Conservation (phyloP, 1,140 invertebrate genomes). For the Apis florea region DNA sequence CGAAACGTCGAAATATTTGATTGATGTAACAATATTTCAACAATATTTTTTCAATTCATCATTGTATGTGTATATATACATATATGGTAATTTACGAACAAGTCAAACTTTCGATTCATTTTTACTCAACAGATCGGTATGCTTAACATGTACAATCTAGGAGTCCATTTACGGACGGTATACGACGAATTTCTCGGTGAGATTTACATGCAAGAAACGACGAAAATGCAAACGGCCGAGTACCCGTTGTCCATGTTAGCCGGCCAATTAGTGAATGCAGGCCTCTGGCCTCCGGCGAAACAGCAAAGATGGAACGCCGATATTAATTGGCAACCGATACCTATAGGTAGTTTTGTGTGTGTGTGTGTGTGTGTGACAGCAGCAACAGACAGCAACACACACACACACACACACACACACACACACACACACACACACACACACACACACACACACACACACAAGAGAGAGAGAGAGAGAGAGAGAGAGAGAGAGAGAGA, state of each 20-base stretch:
- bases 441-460: too few relatives aligned
- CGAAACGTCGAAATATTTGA: too few relatives aligned
- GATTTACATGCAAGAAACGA: slow-evolving; percentile 72
- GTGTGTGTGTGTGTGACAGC: too few relatives aligned
- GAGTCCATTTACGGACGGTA: slow-evolving; percentile 72
- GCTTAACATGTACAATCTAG: slow-evolving; percentile 76
- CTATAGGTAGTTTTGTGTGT: slow-evolving; percentile 44
- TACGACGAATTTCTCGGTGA: slow-evolving; percentile 78
- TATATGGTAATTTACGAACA: too few relatives aligned
- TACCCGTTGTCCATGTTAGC: slow-evolving; percentile 82
- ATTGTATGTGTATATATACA: too few relatives aligned
- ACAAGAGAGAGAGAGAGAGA: too few relatives aligned
- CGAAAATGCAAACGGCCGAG: slow-evolving; percentile 82
- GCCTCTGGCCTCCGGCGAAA: slow-evolving; percentile 71
- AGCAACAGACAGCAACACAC: too few relatives aligned
- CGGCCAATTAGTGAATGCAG: slow-evolving; percentile 71
- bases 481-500: too few relatives aligned
- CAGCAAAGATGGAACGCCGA: slow-evolving; percentile 66
- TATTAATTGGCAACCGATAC: slow-evolving; percentile 76
- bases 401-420: too few relatives aligned
- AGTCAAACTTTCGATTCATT: not conserved
- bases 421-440: too few relatives aligned
- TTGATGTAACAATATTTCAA: too few relatives aligned
- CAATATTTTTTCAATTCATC: too few relatives aligned
- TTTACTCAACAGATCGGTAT: slow-evolving; percentile 61